These are phyloP conservation scores for Odontesthes bonariensis DNA, from an alignment of 2,113 vertebrate species.

Conservation along the genomic window DNA sequence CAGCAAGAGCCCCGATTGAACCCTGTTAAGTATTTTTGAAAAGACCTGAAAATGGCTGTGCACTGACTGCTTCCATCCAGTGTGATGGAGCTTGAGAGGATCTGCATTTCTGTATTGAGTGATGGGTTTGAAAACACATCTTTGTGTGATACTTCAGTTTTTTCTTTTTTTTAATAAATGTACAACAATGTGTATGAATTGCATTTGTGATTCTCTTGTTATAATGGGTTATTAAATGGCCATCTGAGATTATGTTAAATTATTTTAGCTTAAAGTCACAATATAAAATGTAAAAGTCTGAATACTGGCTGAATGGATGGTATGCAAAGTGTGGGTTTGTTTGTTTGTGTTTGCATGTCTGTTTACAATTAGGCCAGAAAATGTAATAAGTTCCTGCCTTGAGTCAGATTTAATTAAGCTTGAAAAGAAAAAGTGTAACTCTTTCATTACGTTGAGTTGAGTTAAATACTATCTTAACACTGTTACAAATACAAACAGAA, in stretches of 20 bases:
- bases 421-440: constrained; percentile 14
- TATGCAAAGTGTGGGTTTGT: background rate
- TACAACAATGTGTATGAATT: too few relatives aligned
- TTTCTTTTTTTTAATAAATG: background rate
- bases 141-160: too few relatives aligned
- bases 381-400: constrained; percentile 8
- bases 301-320: too few relatives aligned
- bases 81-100: background rate
- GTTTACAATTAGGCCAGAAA: background rate
- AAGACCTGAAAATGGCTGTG: background rate
- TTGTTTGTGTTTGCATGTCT: background rate
- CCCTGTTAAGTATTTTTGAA: background rate
- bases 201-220: too few relatives aligned
- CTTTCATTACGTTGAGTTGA: constrained; percentile 32
- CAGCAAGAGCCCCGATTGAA: background rate
- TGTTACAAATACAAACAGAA: constrained; percentile 6
- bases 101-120: background rate
- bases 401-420: constrained; percentile 27
- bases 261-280: background rate
- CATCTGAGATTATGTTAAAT: background rate
- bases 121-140: background rate
- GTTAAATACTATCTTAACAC: constrained; percentile 8
- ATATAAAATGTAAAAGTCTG: background rate
- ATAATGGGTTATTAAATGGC: too few relatives aligned
- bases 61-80: background rate